A percentile compares a stretch with the other conserved stretches of the same genome.
Conservation (phyloP, 2,888 invertebrate genomes). For the Rotaria macrura region DNA sequence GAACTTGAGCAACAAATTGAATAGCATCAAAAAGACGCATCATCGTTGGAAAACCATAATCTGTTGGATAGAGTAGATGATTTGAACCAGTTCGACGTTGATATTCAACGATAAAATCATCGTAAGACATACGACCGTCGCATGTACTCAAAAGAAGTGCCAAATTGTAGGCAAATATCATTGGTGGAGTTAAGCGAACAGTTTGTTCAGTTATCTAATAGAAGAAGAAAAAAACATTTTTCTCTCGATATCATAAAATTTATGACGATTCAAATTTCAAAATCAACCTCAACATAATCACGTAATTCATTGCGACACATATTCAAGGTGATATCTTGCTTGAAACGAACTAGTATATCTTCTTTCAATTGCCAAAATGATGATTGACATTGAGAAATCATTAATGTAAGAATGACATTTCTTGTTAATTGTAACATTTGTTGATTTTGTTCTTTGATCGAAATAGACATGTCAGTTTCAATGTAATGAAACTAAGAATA, state of each 20-base stretch:
- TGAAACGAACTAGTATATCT: not conserved
- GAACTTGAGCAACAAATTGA: slow-evolving; percentile 3
- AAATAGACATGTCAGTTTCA: not conserved
- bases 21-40: not conserved
- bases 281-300: not conserved
- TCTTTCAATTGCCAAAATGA: slow-evolving; percentile 15
- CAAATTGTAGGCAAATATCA: not conserved
- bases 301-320: slow-evolving; percentile 2
- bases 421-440: not conserved
- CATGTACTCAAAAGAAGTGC: not conserved
- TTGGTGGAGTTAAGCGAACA: slow-evolving; percentile 11
- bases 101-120: slow-evolving; percentile 15
- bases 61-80: slow-evolving; percentile 5
- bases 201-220: not conserved
- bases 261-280: not conserved
- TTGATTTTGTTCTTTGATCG: not conserved
- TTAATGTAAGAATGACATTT: not conserved
- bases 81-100: not conserved
- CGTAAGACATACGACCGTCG: not conserved
- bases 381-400: slow-evolving; percentile 12
- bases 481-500: not conserved
- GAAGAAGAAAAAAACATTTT: too few species aligned
- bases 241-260: too few species aligned
- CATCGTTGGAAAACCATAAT: slow-evolving; percentile 7
- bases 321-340: not conserved